These are phyloP conservation scores for Coreius guichenoti DNA, from an alignment of 2,797 vertebrate genomes.

Conservation along the genomic window DNA sequence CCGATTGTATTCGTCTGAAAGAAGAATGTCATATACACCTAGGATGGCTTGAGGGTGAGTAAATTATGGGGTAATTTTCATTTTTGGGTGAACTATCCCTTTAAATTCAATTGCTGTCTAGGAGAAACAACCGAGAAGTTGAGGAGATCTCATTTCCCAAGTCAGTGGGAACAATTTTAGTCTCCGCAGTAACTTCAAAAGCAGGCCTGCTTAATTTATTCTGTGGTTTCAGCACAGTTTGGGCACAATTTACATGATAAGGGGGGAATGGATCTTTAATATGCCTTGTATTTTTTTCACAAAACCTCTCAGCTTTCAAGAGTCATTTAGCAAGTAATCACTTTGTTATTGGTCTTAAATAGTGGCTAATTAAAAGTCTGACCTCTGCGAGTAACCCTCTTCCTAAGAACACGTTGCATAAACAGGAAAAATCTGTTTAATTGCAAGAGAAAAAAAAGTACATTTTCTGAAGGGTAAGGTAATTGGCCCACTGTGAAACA, in stretches of 20 bases:
- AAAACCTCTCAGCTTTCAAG: conserved; percentile 69
- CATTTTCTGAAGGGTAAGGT: conserved; percentile 86
- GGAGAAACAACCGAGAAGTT: conserved; percentile 28
- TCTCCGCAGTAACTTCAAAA: conserved; percentile 70
- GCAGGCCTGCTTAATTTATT: conserved; percentile 60
- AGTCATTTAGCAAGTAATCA: conserved; percentile 90
- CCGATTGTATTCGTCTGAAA: too few relatives aligned
- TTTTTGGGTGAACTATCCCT: too few relatives aligned
- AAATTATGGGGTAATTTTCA: too few relatives aligned
- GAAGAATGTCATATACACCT: too few relatives aligned
- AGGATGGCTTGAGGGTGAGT: too few relatives aligned
- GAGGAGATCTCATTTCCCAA: conserved; percentile 43
- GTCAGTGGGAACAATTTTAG: conserved; percentile 57
- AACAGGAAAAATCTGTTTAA: conserved; percentile 98
- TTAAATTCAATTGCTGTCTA: not conserved
- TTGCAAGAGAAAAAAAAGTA: conserved; percentile 78
- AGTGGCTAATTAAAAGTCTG: conserved; percentile 91
- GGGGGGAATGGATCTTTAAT: conserved; percentile 57
- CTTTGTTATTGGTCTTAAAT: conserved; percentile 95
- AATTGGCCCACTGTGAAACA: conserved; percentile 95
- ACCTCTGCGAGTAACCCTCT: conserved; percentile 86
- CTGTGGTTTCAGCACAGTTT: conserved; percentile 60
- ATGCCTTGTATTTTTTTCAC: conserved; percentile 40
- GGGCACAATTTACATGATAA: conserved; percentile 58
- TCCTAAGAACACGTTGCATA: conserved; percentile 92